Evolutionary conservation across 2,888 invertebrate genomes (phyloP).

Genomic region (Junonia oenone): DNA sequence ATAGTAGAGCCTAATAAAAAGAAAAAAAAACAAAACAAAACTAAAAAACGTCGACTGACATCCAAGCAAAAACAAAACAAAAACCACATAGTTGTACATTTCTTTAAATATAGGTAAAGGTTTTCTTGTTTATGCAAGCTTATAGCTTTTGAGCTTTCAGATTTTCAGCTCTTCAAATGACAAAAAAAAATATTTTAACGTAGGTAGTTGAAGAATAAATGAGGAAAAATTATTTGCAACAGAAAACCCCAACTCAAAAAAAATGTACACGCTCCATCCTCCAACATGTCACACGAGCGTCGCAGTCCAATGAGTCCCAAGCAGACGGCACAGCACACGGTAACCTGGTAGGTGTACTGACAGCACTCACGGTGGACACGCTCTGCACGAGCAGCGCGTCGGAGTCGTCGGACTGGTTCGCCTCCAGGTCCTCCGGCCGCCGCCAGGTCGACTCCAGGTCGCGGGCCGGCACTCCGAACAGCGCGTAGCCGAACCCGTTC

Average conservation of each 20-base stretch:
- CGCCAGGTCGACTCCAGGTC: slow-evolving; percentile 87
- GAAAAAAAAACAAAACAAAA: neutral
- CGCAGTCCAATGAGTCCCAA: slow-evolving; percentile 20
- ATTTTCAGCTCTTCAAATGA: no score
- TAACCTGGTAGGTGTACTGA: slow-evolving; percentile 57
- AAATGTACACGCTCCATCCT: neutral
- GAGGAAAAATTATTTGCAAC: no score
- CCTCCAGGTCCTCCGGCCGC: slow-evolving; percentile 77
- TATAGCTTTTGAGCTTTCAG: no score
- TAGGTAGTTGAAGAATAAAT: no score
- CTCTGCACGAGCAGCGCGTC: slow-evolving; percentile 80
- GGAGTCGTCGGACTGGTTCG: slow-evolving; percentile 65
- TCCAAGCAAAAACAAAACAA: no score
- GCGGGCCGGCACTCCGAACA: slow-evolving; percentile 87
- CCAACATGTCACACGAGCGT: neutral
- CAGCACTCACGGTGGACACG: slow-evolving; percentile 81
- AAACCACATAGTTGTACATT: no score
- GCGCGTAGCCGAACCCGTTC: slow-evolving; percentile 88
- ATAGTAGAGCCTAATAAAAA: no score
- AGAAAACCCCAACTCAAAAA: neutral
- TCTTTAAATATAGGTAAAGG: no score
- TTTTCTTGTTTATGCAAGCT: no score
- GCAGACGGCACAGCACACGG: slow-evolving; percentile 35
- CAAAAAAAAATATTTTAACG: no score
- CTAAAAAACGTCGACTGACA: no score